phyloP scores from a whole-genome alignment of 2,113 vertebrate genomes.

The Thamnophis sirtalis region DNA sequence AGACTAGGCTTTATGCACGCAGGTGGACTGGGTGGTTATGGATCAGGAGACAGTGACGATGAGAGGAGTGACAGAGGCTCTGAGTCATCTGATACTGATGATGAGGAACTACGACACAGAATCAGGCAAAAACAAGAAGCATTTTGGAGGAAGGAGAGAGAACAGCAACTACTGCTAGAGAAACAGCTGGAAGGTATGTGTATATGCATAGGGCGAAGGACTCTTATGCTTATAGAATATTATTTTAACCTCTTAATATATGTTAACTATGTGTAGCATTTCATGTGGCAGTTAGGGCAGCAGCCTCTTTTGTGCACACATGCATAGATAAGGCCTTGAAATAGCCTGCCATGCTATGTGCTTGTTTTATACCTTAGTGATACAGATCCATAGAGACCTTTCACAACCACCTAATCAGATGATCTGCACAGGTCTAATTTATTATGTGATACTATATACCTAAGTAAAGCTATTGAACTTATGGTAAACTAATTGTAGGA shows the following conservation, averaged over 20 bases:
- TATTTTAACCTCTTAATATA: neutral
- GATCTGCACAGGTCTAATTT: neutral
- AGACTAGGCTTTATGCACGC: constrained; percentile 89
- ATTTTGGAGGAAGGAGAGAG: constrained; percentile 94
- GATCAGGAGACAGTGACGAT: constrained; percentile 95
- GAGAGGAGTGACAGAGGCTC: constrained; percentile 88
- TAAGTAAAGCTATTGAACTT: neutral
- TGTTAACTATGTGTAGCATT: neutral
- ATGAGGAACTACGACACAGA: constrained; percentile 92
- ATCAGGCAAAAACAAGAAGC: constrained; percentile 98
- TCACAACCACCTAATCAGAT: neutral
- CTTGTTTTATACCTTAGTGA: neutral
- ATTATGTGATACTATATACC: neutral
- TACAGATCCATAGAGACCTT: neutral
- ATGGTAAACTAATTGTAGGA: neutral
- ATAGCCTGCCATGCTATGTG: neutral
- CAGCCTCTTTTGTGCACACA: neutral
- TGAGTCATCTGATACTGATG: constrained; percentile 96
- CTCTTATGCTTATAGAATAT: neutral
- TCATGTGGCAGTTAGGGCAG: neutral
- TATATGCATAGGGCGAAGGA: neutral
- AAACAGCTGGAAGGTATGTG: constrained; percentile 85
- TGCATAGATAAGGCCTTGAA: neutral
- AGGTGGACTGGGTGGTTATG: constrained; percentile 98
- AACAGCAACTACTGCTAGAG: constrained; percentile 84